Conservation (phyloP, 2,113 vertebrate species). For the Aphyosemion australe region DNA sequence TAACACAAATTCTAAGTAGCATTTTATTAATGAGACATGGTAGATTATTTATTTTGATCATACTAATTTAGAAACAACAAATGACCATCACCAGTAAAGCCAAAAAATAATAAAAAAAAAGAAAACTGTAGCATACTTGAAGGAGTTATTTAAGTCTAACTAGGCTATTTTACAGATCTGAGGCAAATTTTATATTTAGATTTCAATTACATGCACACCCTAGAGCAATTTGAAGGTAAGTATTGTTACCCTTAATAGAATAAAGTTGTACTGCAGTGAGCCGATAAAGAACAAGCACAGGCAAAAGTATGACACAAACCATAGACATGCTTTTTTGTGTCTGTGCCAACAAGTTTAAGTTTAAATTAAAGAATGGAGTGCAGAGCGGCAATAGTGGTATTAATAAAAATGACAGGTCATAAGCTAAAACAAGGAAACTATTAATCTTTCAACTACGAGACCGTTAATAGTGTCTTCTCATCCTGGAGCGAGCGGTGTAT, state of each 20-base stretch:
- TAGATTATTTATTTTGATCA: conserved; percentile 13
- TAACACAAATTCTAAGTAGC: neutral
- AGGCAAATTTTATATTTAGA: conserved; percentile 62
- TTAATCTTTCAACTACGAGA: conserved; percentile 1
- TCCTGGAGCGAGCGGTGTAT: neutral
- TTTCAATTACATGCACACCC: conserved; percentile 56
- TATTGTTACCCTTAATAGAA: conserved; percentile 42
- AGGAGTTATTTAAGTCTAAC: conserved; percentile 25
- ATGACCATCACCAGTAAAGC: neutral
- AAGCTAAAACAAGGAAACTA: conserved; percentile 4
- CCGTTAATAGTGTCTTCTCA: neutral
- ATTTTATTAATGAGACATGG: conserved; percentile 4
- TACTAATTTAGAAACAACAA: neutral
- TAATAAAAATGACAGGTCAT: neutral
- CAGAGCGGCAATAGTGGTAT: neutral
- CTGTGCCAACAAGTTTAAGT: neutral
- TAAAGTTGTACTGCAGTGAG: conserved; percentile 34
- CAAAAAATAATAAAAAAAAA: neutral
- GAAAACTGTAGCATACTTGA: neutral
- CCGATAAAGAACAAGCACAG: conserved; percentile 11
- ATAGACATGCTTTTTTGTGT: neutral
- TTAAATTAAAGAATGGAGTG: neutral
- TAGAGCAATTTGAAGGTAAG: conserved; percentile 55
- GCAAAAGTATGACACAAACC: neutral
- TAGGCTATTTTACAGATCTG: conserved; percentile 52